Percentiles rank a stretch among this genome's conserved stretches.
Conservation (phyloP, 2,797 vertebrate species). For the Melanotaenia nigrans region DNA sequence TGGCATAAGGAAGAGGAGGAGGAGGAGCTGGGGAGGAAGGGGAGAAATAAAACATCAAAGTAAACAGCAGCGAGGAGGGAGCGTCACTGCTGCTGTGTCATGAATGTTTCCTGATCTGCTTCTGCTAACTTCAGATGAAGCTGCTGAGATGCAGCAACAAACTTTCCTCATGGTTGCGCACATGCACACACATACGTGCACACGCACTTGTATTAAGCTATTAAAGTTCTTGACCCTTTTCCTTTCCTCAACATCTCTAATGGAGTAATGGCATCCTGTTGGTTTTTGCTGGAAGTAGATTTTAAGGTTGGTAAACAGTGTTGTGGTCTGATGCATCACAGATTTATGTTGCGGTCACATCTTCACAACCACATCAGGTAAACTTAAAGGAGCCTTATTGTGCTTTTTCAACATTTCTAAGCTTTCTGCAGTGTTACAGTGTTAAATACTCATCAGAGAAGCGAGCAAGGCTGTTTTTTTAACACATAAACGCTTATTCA, state of each 20-base stretch:
- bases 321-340: background rate
- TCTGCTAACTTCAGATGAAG: background rate
- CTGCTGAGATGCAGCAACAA: background rate
- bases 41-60: slow-evolving; percentile 15
- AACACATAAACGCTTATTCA: no score
- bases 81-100: background rate
- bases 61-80: background rate
- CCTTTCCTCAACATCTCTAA: slow-evolving; percentile 37
- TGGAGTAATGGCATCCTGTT: slow-evolving; percentile 15
- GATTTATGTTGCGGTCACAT: background rate
- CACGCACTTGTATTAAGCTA: background rate
- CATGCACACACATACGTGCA: no score
- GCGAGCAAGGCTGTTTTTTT: no score
- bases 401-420: no score
- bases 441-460: no score
- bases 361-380: background rate
- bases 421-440: no score
- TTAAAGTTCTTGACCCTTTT: slow-evolving; percentile 7
- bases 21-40: background rate
- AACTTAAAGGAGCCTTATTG: no score
- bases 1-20: slow-evolving; percentile 42
- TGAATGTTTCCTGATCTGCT: background rate
- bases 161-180: background rate
- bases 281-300: background rate
- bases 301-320: background rate